Percentiles rank a stretch among this genome's conserved stretches.
These are phyloP conservation scores for Myripristis murdjan DNA, from an alignment of 2,797 vertebrate genomes.

Conservation along the genomic window DNA sequence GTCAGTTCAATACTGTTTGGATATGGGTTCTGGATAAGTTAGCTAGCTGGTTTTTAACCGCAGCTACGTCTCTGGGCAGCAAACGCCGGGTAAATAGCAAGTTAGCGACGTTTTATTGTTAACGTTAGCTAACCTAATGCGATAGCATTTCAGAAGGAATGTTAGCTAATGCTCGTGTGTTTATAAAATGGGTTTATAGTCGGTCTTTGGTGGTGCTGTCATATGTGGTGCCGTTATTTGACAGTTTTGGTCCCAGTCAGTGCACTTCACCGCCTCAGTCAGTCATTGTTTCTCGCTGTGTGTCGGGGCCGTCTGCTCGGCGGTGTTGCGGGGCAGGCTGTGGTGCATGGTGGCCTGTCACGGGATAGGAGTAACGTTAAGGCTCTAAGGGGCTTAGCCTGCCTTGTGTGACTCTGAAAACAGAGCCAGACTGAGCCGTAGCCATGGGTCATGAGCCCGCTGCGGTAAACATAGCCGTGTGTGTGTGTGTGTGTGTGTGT, in stretches of 20 bases:
- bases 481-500: slow-evolving; percentile 32
- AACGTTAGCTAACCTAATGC: too few relatives aligned
- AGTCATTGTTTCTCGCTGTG: neutral
- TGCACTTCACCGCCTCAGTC: neutral
- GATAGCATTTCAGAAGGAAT: neutral
- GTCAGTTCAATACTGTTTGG: neutral
- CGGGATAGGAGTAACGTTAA: slow-evolving; percentile 73
- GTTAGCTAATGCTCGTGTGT: neutral
- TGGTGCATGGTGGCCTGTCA: slow-evolving; percentile 68
- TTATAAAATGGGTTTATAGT: neutral
- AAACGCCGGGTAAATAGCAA: neutral
- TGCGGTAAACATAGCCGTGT: slow-evolving; percentile 73
- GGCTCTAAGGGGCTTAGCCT: slow-evolving; percentile 79
- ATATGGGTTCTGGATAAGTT: neutral
- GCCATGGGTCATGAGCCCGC: slow-evolving; percentile 65
- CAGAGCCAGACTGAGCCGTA: slow-evolving; percentile 62
- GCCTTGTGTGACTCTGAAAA: slow-evolving; percentile 64
- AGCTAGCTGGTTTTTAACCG: neutral
- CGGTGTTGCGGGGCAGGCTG: slow-evolving; percentile 41
- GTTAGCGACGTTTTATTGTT: neutral
- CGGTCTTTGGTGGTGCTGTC: neutral
- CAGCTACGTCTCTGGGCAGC: neutral
- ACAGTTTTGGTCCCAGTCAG: neutral
- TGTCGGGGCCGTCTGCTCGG: neutral
- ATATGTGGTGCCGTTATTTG: neutral